Base-by-base conservation (phyloP, 2,797 vertebrate genomes). In the Tenualosa thibaudeaui region DNA sequence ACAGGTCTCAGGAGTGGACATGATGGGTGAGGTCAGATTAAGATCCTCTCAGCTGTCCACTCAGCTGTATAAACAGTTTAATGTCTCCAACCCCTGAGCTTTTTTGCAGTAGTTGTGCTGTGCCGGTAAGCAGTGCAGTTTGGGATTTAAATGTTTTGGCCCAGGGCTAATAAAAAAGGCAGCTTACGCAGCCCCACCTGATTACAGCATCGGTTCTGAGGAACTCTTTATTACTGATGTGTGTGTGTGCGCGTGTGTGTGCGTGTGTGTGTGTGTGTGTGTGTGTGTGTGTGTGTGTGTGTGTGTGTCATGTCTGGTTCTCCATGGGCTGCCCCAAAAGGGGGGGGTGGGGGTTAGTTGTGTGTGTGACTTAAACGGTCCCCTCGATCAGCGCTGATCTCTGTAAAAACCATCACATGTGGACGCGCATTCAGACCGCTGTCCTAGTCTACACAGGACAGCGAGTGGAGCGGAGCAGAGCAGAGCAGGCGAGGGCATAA, bases 21-120 rank as follows among this genome's bases (percentile, higher is more conserved):
- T 83, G 81, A 62, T 43, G 82, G 86, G 85, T 90, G 89, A 54
- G 89, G 90, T 90, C 89, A 90, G 91, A 90, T 89, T 88, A 85
- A 89, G 92, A 90, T 31, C 81, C 81, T 84, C 82, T 88, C 81
- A 82, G 86, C 82, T 91, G 89, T 90, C 88, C 90, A 92, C 90
- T 91, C 89, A 89, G 93, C 92, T 94, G 90, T 89, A 92, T 92
- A 94, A 93, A 93, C 91, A 93, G 86, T 37, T 71, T 37, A 37
- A 37, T 37, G 24, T 68, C 65, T 17, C 17, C 26, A 12, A 26
- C 13, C 68, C 10, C 65, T 15, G 0, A 2, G 46, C 46, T 8
- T 49, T 49, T 49, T 31, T 26, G 24, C 31, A 53, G 51, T 71
- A 31, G 65, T 17, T 4, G 4, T 49, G 46, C 50, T 51, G 37